phyloP scores from a whole-genome alignment of 53 echinoderm and acorn worm genomes.

The Crossaster papposus region DNA sequence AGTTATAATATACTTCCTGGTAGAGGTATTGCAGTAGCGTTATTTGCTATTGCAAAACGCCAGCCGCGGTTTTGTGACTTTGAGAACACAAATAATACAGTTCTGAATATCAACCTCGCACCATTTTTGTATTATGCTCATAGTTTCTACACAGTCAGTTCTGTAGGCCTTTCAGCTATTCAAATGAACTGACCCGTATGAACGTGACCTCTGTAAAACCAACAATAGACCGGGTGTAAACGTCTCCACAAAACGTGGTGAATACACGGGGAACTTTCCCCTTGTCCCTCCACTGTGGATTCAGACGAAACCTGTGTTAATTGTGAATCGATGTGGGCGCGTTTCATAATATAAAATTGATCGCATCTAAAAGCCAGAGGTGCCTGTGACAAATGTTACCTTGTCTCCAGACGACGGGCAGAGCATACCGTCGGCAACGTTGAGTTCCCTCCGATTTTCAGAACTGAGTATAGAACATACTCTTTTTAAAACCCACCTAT shows the following conservation, averaged over 20 bases:
- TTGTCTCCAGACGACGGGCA: too few relatives aligned
- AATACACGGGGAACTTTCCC: neutral
- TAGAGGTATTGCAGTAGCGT: too few relatives aligned
- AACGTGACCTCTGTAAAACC: neutral
- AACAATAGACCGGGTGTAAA: neutral
- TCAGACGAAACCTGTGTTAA: neutral
- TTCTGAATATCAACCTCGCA: neutral
- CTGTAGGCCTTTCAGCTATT: neutral
- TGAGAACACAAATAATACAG: neutral
- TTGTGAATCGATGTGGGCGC: too few relatives aligned
- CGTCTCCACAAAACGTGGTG: neutral
- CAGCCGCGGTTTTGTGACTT: neutral
- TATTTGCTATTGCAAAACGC: too few relatives aligned
- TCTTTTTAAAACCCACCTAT: too few relatives aligned
- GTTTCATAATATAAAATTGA: too few relatives aligned
- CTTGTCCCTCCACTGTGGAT: neutral
- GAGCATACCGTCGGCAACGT: too few relatives aligned
- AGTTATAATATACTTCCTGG: too few relatives aligned
- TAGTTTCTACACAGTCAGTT: neutral
- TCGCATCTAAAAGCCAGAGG: too few relatives aligned
- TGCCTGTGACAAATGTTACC: too few relatives aligned
- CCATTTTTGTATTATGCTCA: neutral
- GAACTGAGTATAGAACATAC: too few relatives aligned
- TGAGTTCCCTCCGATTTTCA: too few relatives aligned
- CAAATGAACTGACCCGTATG: neutral